Base-by-base conservation (phyloP, 2,888 invertebrate species). In the Caenorhabditis wallacei region DNA sequence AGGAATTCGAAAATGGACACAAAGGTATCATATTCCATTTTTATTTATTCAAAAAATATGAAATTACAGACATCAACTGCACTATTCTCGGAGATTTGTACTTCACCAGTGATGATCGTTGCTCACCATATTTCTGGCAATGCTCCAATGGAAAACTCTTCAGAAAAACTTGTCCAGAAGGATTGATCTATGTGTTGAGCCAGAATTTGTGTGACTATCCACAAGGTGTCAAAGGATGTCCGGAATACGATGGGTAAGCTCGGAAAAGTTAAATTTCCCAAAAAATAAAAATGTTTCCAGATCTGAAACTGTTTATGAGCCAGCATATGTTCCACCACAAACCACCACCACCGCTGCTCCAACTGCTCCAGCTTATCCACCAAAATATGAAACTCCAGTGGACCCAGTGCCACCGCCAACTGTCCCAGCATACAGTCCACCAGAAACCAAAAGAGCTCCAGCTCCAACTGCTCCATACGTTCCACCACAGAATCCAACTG, bases 81-180 rank as follows among this genome's bases (percentile, higher is more conserved):
- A 24, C 22, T 1, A 26, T 16, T n/a, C 56, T 57, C 1, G 80
- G 48, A 59, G 82, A 85, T 43, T 70, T 78, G 37, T 53, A 66
- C 53, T 66, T 71, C 30, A 79, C 64, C 57, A 35, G 48, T 20
- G 61, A 82, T 7, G 16, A 37, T 5, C 8, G 24, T 4, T 87
- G 87, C 51, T 64, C 83, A 0, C 61, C 63, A 30, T 71, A 46
- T 68, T 87, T 86, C 80, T 87, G 53, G 56, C 84, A 85, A 40
- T 87, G 87, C 30, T 40, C 85, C 54, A 69, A 85, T 46, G 71
- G 76, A 56, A 82, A 72, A 24, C 53, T 84, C 20, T 85, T 80
- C 80, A 80, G 79, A 51, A 84, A 87, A 54, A 24, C 63, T 2
- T 87, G 87, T 57, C 87, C 81, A 59, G 10, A 53, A 57, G 84